phyloP scores from a whole-genome alignment of 2,113 vertebrate genomes.

The Ceyx cyanopectus region DNA sequence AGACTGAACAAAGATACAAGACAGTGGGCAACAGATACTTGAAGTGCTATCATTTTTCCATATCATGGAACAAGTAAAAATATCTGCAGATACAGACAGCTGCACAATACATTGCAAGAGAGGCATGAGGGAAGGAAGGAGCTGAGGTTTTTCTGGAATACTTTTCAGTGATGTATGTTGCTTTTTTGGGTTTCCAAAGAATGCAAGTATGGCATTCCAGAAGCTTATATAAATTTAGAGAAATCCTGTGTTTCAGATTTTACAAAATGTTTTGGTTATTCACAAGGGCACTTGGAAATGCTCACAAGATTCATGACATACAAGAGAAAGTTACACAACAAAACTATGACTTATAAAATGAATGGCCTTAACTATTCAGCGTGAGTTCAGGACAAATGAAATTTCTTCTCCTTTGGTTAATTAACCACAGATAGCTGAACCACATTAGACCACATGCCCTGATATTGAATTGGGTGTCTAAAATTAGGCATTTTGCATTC shows the following conservation, averaged over 20 bases:
- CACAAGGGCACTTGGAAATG: neutral
- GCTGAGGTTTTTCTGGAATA: neutral
- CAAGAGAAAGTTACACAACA: neutral
- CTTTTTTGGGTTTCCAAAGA: constrained; percentile 18
- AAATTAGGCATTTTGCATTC: constrained; percentile 79
- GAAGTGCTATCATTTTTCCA: constrained; percentile 27
- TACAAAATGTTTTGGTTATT: neutral
- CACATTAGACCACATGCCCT: constrained; percentile 61
- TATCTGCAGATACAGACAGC: constrained; percentile 36
- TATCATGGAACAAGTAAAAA: constrained; percentile 44
- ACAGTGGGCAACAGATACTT: neutral
- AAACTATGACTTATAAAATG: neutral
- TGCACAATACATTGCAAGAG: neutral
- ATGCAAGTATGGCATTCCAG: neutral
- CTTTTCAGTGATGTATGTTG: constrained; percentile 16
- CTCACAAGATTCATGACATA: neutral
- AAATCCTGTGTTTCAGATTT: neutral
- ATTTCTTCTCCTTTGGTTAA: constrained; percentile 62
- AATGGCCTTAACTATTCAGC: neutral
- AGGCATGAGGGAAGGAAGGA: neutral
- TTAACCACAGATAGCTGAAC: constrained; percentile 62
- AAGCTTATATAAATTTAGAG: neutral
- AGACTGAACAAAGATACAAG: neutral
- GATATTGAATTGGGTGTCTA: constrained; percentile 74
- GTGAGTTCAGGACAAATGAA: constrained; percentile 25